phyloP scores from a whole-genome alignment of 2,113 vertebrate genomes.

The Alethe castanea region DNA sequence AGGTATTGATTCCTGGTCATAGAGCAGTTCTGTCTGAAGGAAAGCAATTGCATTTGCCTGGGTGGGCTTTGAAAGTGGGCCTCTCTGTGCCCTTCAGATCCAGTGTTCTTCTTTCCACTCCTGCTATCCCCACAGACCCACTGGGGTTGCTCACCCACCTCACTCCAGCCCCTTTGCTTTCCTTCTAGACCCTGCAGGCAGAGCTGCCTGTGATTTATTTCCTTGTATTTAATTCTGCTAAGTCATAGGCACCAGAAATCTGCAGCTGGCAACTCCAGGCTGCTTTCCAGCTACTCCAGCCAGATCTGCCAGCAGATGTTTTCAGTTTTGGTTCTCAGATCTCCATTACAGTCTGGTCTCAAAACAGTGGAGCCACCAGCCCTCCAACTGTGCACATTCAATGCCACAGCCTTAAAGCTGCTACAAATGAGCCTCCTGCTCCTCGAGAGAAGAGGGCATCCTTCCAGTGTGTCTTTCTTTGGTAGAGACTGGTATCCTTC shows the following conservation, averaged over 20 bases:
- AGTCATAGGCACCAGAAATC: slow-evolving; percentile 27
- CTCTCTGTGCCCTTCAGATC: neutral
- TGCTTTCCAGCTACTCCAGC: slow-evolving; percentile 32
- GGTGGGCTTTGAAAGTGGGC: neutral
- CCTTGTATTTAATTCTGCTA: neutral
- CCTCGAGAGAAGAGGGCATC: neutral
- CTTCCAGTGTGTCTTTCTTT: neutral
- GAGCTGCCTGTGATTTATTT: neutral
- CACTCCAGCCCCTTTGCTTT: neutral
- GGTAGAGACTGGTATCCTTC: neutral
- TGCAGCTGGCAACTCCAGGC: slow-evolving; percentile 48
- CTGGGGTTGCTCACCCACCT: neutral
- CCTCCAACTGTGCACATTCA: neutral
- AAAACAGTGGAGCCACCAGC: neutral
- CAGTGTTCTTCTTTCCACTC: neutral
- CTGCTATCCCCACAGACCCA: neutral
- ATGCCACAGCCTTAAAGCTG: neutral
- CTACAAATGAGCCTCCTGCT: neutral
- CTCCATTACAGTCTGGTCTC: slow-evolving; percentile 24
- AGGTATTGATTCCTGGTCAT: neutral
- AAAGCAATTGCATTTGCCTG: neutral
- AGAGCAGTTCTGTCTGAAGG: neutral
- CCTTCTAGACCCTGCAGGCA: neutral
- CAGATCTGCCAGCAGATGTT: slow-evolving; percentile 44
- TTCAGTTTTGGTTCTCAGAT: slow-evolving; percentile 62